A percentile compares a stretch with the other conserved stretches of the same genome.
Evolutionary conservation across 2,113 vertebrate species (phyloP).

Genomic region (Anser brachyrhynchus): DNA sequence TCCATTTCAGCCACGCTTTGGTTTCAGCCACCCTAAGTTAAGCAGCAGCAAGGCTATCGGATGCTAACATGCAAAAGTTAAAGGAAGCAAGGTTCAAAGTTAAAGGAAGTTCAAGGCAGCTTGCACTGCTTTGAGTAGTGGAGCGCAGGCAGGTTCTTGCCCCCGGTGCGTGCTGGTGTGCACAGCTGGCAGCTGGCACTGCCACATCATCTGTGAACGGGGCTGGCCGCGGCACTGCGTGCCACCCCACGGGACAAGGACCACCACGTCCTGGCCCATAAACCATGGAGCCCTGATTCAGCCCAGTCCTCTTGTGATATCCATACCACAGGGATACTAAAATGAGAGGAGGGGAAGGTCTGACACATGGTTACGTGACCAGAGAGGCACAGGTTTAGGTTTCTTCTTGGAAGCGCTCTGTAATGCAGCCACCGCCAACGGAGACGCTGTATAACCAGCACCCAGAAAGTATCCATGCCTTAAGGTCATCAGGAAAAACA

Average conservation of each 20-base stretch:
- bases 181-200: fast-evolving
- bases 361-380: slow-evolving; percentile 19
- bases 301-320: background rate
- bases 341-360: slow-evolving; percentile 44
- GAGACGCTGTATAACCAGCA: slow-evolving; percentile 6
- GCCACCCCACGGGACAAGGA: background rate
- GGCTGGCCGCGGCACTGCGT: fast-evolving
- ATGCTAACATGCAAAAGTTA: too few species aligned
- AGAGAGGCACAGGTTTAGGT: slow-evolving; percentile 37
- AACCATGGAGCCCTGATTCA: background rate
- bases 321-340: slow-evolving; percentile 27
- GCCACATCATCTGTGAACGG: fast-evolving
- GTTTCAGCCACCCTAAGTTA: background rate
- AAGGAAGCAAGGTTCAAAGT: too few species aligned
- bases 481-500: background rate
- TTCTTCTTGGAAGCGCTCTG: slow-evolving; percentile 47
- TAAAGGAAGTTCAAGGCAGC: too few species aligned
- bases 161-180: background rate
- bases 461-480: background rate
- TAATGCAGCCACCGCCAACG: background rate
- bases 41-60: background rate
- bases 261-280: background rate
- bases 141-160: background rate
- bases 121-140: background rate
- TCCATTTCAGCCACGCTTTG: background rate